Evolutionary conservation across 2,888 invertebrate genomes (phyloP).

Genomic region (Troides oblongomaculatus): DNA sequence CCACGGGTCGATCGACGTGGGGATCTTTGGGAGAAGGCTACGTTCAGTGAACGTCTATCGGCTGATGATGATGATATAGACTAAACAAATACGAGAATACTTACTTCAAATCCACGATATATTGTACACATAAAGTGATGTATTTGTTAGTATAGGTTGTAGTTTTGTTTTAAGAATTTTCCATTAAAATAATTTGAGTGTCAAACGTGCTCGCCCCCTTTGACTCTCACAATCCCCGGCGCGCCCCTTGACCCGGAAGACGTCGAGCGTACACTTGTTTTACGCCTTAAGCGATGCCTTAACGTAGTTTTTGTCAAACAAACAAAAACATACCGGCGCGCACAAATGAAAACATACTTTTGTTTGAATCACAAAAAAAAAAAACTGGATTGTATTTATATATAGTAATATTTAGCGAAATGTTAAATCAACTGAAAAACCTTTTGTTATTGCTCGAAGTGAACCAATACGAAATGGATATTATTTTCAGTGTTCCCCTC

Average conservation of each 20-base stretch:
- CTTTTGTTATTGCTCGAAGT: too few species aligned
- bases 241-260: constrained; percentile 35
- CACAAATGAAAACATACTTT: neutral
- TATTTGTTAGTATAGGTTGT: neutral
- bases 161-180: neutral
- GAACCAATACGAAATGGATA: too few species aligned
- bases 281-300: constrained; percentile 19
- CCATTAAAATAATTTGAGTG: constrained; percentile 31
- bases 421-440: too few species aligned
- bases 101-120: too few species aligned
- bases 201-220: constrained; percentile 32
- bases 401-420: too few species aligned
- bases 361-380: neutral
- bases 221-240: constrained; percentile 30
- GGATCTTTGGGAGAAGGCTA: too few species aligned
- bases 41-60: too few species aligned
- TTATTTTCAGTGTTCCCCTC: too few species aligned
- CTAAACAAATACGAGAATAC: too few species aligned
- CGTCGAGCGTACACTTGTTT: constrained; percentile 12
- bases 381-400: neutral
- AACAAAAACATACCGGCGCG: constrained; percentile 11
- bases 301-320: constrained; percentile 20
- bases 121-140: too few species aligned
- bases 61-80: too few species aligned
- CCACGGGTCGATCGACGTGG: too few species aligned